phyloP scores from a whole-genome alignment of 1,140 invertebrate genomes.

The Drosophila nasuta region DNA sequence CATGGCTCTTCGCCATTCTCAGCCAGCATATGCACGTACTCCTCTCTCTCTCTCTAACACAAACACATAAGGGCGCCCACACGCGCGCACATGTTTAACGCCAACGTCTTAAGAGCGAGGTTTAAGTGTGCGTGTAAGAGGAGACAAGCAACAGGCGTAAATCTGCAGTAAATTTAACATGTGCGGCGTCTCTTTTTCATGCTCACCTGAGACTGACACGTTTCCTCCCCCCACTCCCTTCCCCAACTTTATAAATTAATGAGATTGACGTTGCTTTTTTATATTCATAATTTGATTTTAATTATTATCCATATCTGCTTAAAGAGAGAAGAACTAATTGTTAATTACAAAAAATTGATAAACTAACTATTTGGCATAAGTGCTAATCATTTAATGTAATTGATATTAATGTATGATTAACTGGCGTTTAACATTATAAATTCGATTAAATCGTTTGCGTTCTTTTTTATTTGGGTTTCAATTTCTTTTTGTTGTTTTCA shows the following conservation, averaged over 20 bases:
- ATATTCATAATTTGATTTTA: conserved; percentile 76
- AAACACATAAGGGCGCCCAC: neutral
- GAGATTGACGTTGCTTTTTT: conserved; percentile 1
- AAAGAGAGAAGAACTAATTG: conserved; percentile 75
- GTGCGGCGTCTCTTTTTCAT: neutral
- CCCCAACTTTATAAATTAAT: neutral
- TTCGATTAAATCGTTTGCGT: conserved; percentile 80
- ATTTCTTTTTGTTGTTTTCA: neutral
- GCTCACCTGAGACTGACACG: neutral
- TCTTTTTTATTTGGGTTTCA: conserved; percentile 19
- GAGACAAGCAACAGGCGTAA: too few species aligned
- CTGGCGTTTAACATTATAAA: conserved; percentile 83
- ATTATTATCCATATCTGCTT: conserved; percentile 78
- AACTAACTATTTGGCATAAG: conserved; percentile 75
- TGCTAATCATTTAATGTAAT: conserved; percentile 77
- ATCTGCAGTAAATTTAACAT: too few species aligned
- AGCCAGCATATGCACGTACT: neutral
- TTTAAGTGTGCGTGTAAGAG: too few species aligned
- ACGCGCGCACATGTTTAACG: conserved; percentile 59
- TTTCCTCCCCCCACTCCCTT: neutral
- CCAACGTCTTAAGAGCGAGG: too few species aligned
- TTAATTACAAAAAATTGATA: conserved; percentile 80
- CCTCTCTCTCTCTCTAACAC: neutral
- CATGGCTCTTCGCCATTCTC: neutral
- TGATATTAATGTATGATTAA: conserved; percentile 79